Evolutionary conservation across 2,888 invertebrate genomes (phyloP).

Genomic region (Argyresthia goedartella): DNA sequence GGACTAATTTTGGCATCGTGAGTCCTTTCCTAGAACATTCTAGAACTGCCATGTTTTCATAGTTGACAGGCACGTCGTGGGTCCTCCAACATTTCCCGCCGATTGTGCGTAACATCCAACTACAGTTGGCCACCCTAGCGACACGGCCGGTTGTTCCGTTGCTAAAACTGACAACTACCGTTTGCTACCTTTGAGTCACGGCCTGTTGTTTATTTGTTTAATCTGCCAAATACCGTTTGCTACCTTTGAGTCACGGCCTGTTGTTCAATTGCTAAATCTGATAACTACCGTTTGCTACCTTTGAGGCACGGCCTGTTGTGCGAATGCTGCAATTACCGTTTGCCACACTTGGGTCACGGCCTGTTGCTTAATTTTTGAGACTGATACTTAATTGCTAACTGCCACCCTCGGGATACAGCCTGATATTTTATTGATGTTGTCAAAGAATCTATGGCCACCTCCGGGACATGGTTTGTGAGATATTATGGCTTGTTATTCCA

Average conservation of each 20-base stretch:
- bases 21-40: neutral
- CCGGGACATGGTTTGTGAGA: no score
- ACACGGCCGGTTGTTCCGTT: neutral
- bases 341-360: no score
- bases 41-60: neutral
- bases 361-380: neutral
- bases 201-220: neutral
- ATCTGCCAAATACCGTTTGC: neutral
- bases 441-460: no score
- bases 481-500: no score
- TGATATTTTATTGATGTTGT: no score
- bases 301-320: no score
- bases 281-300: neutral
- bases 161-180: neutral
- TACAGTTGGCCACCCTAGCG: neutral
- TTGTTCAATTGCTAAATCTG: neutral
- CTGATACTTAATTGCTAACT: neutral
- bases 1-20: neutral
- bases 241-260: neutral
- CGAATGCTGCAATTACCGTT: neutral
- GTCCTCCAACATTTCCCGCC: neutral
- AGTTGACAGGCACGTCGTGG: neutral
- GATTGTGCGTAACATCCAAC: neutral
- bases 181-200: conserved; percentile 2
- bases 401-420: no score